These are phyloP conservation scores for Prosapia bicincta DNA, from an alignment of 2,888 invertebrate species.

Conservation along the genomic window DNA sequence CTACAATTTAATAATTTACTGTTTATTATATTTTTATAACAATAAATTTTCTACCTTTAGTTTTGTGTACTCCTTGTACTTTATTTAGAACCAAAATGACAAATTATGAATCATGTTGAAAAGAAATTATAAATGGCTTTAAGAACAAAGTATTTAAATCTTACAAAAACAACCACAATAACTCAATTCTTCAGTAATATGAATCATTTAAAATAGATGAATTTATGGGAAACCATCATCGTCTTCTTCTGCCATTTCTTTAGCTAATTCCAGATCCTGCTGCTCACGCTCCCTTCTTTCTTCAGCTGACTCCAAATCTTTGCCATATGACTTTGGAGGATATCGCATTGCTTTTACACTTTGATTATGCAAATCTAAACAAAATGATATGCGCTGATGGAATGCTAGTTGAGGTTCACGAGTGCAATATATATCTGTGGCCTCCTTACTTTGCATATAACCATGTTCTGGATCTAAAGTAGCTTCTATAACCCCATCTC, in stretches of 20 bases:
- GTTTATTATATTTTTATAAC: too few relatives aligned
- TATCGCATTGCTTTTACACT: conserved; percentile 99
- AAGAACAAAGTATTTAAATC: neutral
- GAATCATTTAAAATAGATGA: neutral
- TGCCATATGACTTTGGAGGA: conserved; percentile 98
- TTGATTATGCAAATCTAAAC: conserved; percentile 96
- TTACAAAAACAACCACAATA: neutral
- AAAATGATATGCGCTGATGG: conserved; percentile 95
- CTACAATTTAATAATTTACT: too few relatives aligned
- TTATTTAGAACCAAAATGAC: too few relatives aligned
- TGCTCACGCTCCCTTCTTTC: conserved; percentile 94
- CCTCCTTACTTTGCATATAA: conserved; percentile 97
- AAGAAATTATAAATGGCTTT: too few relatives aligned
- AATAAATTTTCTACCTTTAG: too few relatives aligned
- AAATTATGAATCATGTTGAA: too few relatives aligned
- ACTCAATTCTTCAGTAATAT: neutral
- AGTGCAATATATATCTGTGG: conserved; percentile 94
- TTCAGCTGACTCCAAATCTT: conserved; percentile 96
- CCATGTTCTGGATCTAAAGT: conserved; percentile 93
- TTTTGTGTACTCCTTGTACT: too few relatives aligned
- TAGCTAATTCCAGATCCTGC: conserved; percentile 98
- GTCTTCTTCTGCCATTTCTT: conserved; percentile 99
- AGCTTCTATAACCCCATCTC: conserved; percentile 98
- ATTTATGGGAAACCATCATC: conserved; percentile 61
- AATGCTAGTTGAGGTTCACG: conserved; percentile 94